A percentile compares a stretch with the other conserved stretches of the same genome.
Evolutionary conservation across 2,797 vertebrate species (phyloP).

Genomic region (Morus bassanus): DNA sequence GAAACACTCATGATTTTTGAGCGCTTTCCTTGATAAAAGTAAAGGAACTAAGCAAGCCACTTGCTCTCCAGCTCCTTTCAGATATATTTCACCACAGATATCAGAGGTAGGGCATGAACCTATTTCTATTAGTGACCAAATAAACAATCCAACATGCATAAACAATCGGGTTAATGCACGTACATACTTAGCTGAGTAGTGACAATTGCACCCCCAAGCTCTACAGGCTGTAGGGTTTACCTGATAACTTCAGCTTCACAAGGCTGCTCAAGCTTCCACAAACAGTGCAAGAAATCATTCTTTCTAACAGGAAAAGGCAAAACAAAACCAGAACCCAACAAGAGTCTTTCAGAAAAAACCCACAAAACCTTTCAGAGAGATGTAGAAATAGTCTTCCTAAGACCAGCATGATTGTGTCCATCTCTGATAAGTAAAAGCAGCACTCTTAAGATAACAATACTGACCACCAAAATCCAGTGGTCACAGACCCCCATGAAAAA

Average conservation of each 20-base stretch:
- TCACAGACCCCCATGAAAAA: not conserved
- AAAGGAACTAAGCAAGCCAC: not conserved
- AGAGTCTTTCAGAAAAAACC: not conserved
- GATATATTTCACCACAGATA: not conserved
- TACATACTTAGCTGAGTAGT: fast-evolving
- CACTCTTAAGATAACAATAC: not conserved
- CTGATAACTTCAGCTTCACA: not conserved
- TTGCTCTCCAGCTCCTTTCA: not conserved
- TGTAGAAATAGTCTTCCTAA: not conserved
- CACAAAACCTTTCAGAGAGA: not conserved
- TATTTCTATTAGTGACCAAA: not conserved
- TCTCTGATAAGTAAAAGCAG: not conserved
- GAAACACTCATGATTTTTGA: not conserved
- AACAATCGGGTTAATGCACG: not conserved
- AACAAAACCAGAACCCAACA: not conserved
- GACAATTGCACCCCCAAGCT: not conserved
- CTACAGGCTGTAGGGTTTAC: too few relatives aligned
- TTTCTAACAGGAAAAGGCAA: not conserved
- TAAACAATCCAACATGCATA: not conserved
- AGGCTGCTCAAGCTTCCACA: not conserved
- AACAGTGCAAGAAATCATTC: fast-evolving
- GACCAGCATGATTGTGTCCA: not conserved
- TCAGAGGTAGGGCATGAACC: not conserved
- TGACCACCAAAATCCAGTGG: not conserved
- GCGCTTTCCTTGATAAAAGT: not conserved